These are phyloP conservation scores for Drosophila bocki DNA, from an alignment of 1,140 invertebrate genomes.

Conservation along the genomic window DNA sequence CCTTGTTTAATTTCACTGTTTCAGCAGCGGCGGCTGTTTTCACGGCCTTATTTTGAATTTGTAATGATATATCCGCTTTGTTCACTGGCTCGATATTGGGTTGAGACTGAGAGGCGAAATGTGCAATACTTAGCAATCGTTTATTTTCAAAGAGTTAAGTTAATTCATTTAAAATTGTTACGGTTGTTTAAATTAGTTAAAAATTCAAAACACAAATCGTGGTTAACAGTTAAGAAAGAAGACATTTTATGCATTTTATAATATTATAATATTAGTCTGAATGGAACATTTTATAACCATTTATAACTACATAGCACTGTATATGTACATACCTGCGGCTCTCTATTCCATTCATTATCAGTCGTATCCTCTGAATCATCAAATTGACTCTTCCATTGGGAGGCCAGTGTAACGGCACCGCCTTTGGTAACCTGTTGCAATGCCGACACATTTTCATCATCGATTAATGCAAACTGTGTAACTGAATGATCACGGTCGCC, in stretches of 20 bases:
- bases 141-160: slow-evolving; percentile 4
- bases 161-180: neutral
- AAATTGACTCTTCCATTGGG: slow-evolving; percentile 97
- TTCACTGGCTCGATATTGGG: slow-evolving; percentile 69
- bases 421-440: slow-evolving; percentile 93
- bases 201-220: neutral
- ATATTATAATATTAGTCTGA: neutral
- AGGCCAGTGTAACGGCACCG: slow-evolving; percentile 92
- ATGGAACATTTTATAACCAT: neutral
- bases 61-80: slow-evolving; percentile 57
- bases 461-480: slow-evolving; percentile 96
- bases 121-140: slow-evolving; percentile 50
- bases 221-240: slow-evolving; percentile 34
- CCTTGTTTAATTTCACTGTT: neutral
- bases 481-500: slow-evolving; percentile 87
- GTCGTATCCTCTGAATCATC: slow-evolving; percentile 96
- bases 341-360: slow-evolving; percentile 96
- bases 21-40: neutral
- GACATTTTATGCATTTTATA: slow-evolving; percentile 65
- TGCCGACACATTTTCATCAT: slow-evolving; percentile 96
- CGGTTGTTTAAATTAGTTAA: neutral
- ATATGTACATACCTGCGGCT: slow-evolving; percentile 85
- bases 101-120: slow-evolving; percentile 76
- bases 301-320: neutral
- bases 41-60: slow-evolving; percentile 29